Conservation (phyloP, 2,888 invertebrate genomes). For the Ophion obscuratus region DNA sequence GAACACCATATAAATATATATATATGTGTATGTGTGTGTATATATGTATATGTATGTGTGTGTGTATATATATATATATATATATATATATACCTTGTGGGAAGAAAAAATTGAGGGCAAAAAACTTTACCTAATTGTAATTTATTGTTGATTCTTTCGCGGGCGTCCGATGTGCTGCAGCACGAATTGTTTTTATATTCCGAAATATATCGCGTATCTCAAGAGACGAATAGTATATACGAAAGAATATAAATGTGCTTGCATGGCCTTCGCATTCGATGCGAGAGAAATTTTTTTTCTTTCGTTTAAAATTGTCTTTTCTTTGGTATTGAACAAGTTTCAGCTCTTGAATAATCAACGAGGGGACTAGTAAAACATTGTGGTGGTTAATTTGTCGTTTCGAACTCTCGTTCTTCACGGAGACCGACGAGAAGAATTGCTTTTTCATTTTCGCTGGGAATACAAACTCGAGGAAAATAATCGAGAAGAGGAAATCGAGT, state of each 20-base stretch:
- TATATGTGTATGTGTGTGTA: conserved; percentile 7
- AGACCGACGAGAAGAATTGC: conserved; percentile 49
- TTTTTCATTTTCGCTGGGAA: conserved; percentile 35
- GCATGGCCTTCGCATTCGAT: conserved; percentile 59
- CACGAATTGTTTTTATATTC: conserved; percentile 59
- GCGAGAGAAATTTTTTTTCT: conserved; percentile 55
- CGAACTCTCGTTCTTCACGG: conserved; percentile 61
- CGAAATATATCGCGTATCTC: conserved; percentile 55
- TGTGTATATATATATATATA: conserved; percentile 13
- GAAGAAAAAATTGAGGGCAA: conserved; percentile 26
- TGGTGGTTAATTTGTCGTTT: conserved; percentile 39
- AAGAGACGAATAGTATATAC: conserved; percentile 37
- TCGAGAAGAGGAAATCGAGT: conserved; percentile 69
- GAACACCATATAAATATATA: background rate
- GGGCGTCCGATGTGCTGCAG: conserved; percentile 61
- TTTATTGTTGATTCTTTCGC: conserved; percentile 64
- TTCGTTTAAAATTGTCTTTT: conserved; percentile 17
- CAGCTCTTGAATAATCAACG: conserved; percentile 77
- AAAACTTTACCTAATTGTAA: conserved; percentile 52
- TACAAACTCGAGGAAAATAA: conserved; percentile 57
- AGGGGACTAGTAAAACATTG: conserved; percentile 62
- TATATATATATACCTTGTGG: conserved; percentile 32
- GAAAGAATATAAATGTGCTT: conserved; percentile 65
- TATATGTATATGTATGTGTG: conserved; percentile 16
- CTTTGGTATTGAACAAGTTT: conserved; percentile 82